Percentiles rank a stretch among this genome's conserved stretches.
These are phyloP conservation scores for Stratiolaelaps scimitus DNA, from an alignment of 1,140 invertebrate genomes.

Conservation along the genomic window DNA sequence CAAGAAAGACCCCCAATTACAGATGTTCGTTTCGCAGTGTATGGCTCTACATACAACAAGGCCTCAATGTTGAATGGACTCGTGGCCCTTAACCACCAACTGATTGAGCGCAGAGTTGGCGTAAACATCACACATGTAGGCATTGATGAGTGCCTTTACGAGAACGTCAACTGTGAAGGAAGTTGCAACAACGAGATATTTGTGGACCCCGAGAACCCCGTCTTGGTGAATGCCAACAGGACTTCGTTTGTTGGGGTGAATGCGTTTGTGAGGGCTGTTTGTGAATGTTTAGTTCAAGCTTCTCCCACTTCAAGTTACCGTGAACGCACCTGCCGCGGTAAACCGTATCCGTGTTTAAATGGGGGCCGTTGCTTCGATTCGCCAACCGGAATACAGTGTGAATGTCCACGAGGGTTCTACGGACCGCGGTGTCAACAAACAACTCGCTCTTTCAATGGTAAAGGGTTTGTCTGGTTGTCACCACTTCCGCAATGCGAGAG, in stretches of 20 bases:
- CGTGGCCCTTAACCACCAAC: conserved; percentile 77
- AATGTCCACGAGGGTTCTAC: conserved; percentile 76
- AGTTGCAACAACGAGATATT: conserved; percentile 84
- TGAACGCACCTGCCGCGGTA: conserved; percentile 58
- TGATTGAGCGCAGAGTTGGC: conserved; percentile 80
- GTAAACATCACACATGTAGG: conserved; percentile 94
- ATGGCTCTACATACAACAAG: conserved; percentile 89
- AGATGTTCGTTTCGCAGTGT: conserved; percentile 83
- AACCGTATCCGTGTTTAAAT: conserved; percentile 67
- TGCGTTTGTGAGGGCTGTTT: conserved; percentile 58
- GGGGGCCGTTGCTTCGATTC: conserved; percentile 58
- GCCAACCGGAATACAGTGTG: conserved; percentile 46
- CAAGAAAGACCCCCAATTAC: conserved; percentile 73
- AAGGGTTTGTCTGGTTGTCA: conserved; percentile 90
- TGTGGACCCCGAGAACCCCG: conserved; percentile 69
- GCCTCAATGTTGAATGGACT: conserved; percentile 83
- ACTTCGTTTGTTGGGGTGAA: conserved; percentile 82
- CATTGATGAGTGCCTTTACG: conserved; percentile 90
- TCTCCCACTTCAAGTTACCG: conserved; percentile 62
- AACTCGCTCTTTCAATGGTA: conserved; percentile 75
- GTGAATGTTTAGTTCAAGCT: conserved; percentile 75
- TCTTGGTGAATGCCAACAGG: conserved; percentile 91
- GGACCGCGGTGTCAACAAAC: conserved; percentile 92
- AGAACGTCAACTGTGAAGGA: conserved; percentile 86
- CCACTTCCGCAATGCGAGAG: conserved; percentile 87